Conservation (phyloP, 2,888 invertebrate species). For the Sarcophaga rosellei region DNA sequence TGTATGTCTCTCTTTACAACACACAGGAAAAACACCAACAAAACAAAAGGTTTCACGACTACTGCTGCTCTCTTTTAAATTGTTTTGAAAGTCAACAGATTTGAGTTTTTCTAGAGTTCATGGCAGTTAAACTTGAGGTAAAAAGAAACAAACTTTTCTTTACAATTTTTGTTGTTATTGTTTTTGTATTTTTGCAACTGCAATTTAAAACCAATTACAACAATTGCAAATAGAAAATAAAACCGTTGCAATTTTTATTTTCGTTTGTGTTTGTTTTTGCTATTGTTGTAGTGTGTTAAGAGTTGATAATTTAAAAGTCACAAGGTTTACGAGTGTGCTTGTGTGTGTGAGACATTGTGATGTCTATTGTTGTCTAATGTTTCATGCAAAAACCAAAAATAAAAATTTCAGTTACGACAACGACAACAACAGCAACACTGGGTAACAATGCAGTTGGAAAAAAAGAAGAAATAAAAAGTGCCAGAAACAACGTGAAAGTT, state of each 20-base stretch:
- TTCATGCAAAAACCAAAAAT: conserved; percentile 36
- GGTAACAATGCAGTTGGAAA: conserved; percentile 51
- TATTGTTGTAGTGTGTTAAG: conserved; percentile 50
- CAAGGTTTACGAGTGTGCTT: background rate
- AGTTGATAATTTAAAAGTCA: conserved; percentile 67
- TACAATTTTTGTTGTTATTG: background rate
- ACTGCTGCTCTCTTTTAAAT: conserved; percentile 44
- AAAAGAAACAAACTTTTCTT: conserved; percentile 31
- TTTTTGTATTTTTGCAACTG: background rate
- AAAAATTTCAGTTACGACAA: background rate
- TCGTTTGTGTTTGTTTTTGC: conserved; percentile 3
- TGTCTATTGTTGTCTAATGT: conserved; percentile 59
- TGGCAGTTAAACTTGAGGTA: conserved; percentile 3
- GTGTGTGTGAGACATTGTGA: background rate
- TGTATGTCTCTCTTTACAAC: too few relatives aligned
- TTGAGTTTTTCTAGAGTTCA: conserved; percentile 36
- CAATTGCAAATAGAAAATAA: background rate
- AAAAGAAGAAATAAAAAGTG: background rate
- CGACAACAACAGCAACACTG: conserved; percentile 39
- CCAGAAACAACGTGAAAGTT: background rate
- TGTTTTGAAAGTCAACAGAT: conserved; percentile 34
- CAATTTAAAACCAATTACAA: conserved; percentile 4
- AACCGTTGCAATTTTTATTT: background rate
- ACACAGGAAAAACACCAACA: background rate
- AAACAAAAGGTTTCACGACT: conserved; percentile 34